Conservation (phyloP, 37 sponge, comb jelly and placozoan genomes). For the Corticium candelabrum region DNA sequence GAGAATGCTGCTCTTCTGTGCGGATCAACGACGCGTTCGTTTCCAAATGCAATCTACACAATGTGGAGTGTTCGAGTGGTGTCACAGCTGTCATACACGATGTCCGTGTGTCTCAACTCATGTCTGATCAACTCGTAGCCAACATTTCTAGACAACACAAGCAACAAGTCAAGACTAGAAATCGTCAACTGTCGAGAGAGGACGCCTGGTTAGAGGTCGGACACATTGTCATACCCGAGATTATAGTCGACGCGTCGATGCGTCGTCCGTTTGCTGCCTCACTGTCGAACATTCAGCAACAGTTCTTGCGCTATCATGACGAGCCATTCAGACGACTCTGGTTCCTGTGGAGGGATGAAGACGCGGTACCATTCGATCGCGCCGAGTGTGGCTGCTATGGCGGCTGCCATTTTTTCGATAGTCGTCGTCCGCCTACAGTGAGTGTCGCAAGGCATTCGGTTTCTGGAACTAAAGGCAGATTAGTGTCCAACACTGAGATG, state of each 20-base stretch:
- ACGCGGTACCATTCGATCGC: not conserved
- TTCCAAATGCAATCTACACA: not conserved
- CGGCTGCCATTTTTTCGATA: not conserved
- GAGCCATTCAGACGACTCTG: not conserved
- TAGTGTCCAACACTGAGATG: too few species aligned
- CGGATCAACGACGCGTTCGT: not conserved
- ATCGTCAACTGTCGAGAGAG: not conserved
- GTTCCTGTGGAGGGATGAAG: not conserved
- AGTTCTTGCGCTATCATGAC: not conserved
- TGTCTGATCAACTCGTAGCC: not conserved
- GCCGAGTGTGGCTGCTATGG: constrained; percentile 1
- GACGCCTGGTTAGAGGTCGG: not conserved
- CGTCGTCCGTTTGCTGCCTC: not conserved
- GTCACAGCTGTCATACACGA: not conserved
- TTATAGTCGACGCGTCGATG: not conserved
- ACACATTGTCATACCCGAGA: not conserved
- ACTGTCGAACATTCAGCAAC: not conserved
- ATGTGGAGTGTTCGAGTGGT: not conserved
- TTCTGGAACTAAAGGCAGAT: not conserved
- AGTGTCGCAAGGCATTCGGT: not conserved
- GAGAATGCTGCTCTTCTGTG: not conserved
- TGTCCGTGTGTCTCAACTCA: not conserved
- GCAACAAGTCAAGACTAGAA: not conserved
- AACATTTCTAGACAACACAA: not conserved
- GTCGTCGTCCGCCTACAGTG: not conserved